These are phyloP conservation scores for Bombus pyrosoma DNA, from an alignment of 1,140 invertebrate species.

Conservation along the genomic window DNA sequence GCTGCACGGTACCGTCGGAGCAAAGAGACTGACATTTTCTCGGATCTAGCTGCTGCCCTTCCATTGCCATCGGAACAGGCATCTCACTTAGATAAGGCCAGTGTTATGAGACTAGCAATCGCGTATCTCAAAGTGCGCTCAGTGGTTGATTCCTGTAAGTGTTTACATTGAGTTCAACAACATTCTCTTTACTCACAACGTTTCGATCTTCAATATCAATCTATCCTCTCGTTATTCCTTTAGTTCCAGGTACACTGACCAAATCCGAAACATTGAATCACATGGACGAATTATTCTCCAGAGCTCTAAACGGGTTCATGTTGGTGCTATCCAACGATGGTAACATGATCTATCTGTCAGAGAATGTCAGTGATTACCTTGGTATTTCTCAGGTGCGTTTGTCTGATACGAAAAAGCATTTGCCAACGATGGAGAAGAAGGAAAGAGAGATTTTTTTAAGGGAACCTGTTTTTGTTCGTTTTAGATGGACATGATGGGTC, in stretches of 20 bases:
- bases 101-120: conserved; percentile 96
- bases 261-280: conserved; percentile 78
- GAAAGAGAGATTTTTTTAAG: neutral
- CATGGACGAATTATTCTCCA: conserved; percentile 86
- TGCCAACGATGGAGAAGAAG: neutral
- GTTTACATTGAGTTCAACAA: neutral
- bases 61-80: conserved; percentile 91
- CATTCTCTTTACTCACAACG: neutral
- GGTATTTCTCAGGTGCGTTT: conserved; percentile 92
- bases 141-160: conserved; percentile 91
- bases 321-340: conserved; percentile 93
- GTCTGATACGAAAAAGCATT: neutral
- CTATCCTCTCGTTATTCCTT: neutral
- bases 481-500: conserved; percentile 96
- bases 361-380: conserved; percentile 94
- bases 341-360: conserved; percentile 95
- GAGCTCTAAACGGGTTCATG: conserved; percentile 94
- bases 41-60: conserved; percentile 91
- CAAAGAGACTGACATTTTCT: conserved; percentile 97
- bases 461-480: conserved; percentile 65
- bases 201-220: neutral
- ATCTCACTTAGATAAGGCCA: conserved; percentile 96
- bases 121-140: conserved; percentile 93
- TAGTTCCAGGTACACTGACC: conserved; percentile 75
- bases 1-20: conserved; percentile 95